Evolutionary conservation across 2,888 invertebrate species (phyloP), one percentile per base, ranked within the genome.

Genomic region (Eretmocerus hayati): DNA sequence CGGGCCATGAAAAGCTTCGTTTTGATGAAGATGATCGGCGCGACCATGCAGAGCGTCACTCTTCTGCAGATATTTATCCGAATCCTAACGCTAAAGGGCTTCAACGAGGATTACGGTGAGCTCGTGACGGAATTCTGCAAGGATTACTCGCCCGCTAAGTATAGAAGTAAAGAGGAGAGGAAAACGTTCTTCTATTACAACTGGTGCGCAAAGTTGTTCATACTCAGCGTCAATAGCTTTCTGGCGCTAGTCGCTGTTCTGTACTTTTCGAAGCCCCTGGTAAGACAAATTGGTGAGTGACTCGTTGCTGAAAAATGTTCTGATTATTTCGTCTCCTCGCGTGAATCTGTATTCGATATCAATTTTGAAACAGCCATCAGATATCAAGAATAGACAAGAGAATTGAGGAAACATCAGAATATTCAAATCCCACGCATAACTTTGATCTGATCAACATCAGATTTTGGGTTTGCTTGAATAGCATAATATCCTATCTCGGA

Each of bases 201-300:
- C 42, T n/a, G 31, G 1, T 32, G 31, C 6, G 51, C 56, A 15
- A 51, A 45, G 19, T 26, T 37, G 15, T 57, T 57, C 13, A 55
- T 56, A n/a, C 52, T 53, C 36, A 21, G 54, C 8, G 38, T 55
- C 18, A 53, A 54, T 9, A 43, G 48, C 16, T 54, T 44, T 20
- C 42, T 58, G 1, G 56, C 53, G 11, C 13, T 53, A 15, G 56
- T 56, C 3, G 58, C 56, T 2, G 21, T 49, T 30, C 37, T 58
- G 18, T 58, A 58, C 23, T 54, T 37, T 18, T 19, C 53, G 22
- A 56, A 58, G n/a, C 58, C 58, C n/a, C 19, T 58, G 2, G 30
- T 58, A 33, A 50, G 46, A 19, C 58, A 56, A 19, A 22, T 55
- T 4, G 54, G 55, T 52, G 20, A 41, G 52, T 51, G 42, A 26